Evolutionary conservation across 2,113 vertebrate genomes (phyloP).

Genomic region (Brachyhypopomus gauderio): DNA sequence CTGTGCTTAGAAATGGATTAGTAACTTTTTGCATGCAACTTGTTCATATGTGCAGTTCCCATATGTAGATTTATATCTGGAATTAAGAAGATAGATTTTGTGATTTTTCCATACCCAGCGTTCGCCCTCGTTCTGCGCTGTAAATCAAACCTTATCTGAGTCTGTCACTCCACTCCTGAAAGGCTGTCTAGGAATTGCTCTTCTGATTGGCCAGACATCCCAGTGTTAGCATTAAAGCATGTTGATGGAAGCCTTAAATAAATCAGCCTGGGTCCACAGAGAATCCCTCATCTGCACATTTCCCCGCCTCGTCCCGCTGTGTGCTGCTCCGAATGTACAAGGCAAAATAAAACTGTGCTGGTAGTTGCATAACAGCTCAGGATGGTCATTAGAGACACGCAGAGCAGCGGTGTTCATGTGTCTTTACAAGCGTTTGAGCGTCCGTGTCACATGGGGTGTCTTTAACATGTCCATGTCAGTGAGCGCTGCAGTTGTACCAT

Average conservation of each 20-base stretch:
- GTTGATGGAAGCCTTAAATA: neutral
- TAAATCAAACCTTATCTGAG: slow-evolving; percentile 25
- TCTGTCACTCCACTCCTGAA: neutral
- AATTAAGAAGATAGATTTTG: neutral
- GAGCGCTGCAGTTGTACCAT: neutral
- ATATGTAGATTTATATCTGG: neutral
- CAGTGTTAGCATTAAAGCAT: neutral
- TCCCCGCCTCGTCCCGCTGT: neutral
- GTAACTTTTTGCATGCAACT: neutral
- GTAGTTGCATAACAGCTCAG: neutral
- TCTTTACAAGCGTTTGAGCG: neutral
- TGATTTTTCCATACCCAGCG: neutral
- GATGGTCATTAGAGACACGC: neutral
- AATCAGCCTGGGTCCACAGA: neutral
- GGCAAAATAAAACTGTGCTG: neutral
- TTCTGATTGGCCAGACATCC: neutral
- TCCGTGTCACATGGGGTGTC: neutral
- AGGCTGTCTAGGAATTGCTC: slow-evolving; percentile 2
- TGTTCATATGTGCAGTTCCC: neutral
- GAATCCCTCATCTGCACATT: neutral
- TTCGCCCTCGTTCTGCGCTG: neutral
- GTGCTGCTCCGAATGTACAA: neutral
- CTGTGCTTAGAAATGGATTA: slow-evolving; percentile 6
- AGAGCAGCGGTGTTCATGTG: neutral
- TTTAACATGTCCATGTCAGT: slow-evolving; percentile 1